These are phyloP conservation scores for Spongilla lacustris DNA, from an alignment of 37 sponge, comb jelly and placozoan species.

Conservation along the genomic window DNA sequence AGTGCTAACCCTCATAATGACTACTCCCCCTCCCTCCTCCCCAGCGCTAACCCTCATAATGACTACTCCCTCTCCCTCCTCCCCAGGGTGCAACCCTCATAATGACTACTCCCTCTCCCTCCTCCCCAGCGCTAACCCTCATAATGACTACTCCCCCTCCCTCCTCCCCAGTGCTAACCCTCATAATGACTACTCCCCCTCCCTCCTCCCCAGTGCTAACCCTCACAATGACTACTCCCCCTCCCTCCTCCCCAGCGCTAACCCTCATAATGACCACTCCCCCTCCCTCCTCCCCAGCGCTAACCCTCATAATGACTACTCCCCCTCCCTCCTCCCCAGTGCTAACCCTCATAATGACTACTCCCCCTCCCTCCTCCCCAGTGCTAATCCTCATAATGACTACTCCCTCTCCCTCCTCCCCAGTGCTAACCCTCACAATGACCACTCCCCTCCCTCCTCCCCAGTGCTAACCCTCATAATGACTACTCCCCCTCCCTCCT, in stretches of 20 bases:
- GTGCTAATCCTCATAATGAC: slow-evolving; percentile 97
- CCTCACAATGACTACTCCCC: slow-evolving; percentile 97
- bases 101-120: too few relatives aligned
- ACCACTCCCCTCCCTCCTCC: too few relatives aligned
- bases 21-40: slow-evolving; percentile 59
- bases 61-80: slow-evolving; percentile 76
- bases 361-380: slow-evolving; percentile 40
- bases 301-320: slow-evolving; percentile 98
- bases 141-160: slow-evolving; percentile 91
- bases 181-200: slow-evolving; percentile 94
- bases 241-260: slow-evolving; percentile 47
- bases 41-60: slow-evolving; percentile 94
- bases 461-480: slow-evolving; percentile 96
- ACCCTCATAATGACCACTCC: slow-evolving; percentile 97
- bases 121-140: slow-evolving; percentile 94
- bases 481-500: slow-evolving; percentile 76
- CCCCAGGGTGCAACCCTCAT: slow-evolving; percentile 77
- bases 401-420: slow-evolving; percentile 55
- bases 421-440: too few relatives aligned
- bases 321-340: slow-evolving; percentile 45
- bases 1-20: slow-evolving; percentile 98
- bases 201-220: slow-evolving; percentile 58
- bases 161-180: slow-evolving; percentile 76
- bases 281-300: slow-evolving; percentile 50
- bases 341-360: slow-evolving; percentile 98